These are phyloP conservation scores for Vicugna pacos DNA, from an alignment of 2,113 vertebrate species.

Conservation along the genomic window DNA sequence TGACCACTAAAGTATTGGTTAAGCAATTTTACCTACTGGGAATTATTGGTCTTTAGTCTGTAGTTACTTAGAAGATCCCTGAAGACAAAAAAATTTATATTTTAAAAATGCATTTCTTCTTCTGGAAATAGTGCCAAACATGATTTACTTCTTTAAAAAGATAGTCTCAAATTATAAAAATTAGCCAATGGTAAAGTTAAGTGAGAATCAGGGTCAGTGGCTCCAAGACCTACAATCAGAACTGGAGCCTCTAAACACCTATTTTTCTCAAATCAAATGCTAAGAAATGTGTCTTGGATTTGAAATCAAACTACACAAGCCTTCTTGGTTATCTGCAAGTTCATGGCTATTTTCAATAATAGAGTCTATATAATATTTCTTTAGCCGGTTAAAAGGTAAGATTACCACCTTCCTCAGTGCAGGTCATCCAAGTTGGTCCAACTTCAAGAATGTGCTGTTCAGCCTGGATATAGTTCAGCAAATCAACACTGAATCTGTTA, in stretches of 20 bases:
- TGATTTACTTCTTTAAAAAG: background rate
- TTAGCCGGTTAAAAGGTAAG: background rate
- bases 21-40: background rate
- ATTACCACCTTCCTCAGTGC: background rate
- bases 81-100: background rate
- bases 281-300: background rate
- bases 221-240: background rate
- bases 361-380: background rate
- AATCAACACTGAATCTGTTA: background rate
- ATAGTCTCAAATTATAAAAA: background rate
- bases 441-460: background rate
- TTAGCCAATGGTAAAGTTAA: background rate
- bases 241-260: background rate
- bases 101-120: background rate
- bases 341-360: background rate
- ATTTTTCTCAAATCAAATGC: background rate
- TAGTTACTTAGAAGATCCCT: background rate
- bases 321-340: background rate
- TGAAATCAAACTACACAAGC: background rate
- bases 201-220: background rate
- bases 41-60: background rate
- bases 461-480: background rate
- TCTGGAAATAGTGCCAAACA: background rate
- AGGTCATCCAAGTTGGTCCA: background rate
- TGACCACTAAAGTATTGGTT: background rate